Conservation (phyloP, 2,113 vertebrate species). For the Microcebus jonahi region DNA sequence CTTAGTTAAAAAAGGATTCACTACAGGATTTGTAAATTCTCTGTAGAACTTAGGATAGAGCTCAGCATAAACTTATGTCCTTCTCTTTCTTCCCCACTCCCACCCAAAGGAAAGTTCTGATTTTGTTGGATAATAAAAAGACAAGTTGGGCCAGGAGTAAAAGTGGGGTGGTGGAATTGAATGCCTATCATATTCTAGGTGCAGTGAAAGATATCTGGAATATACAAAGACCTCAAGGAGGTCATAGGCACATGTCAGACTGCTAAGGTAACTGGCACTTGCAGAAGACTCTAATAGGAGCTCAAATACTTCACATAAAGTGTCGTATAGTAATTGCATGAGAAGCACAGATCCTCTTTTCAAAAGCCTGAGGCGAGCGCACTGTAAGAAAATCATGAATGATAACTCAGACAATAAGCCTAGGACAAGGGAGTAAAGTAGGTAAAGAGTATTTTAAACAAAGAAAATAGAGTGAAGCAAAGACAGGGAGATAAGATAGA, state of each 20-base stretch:
- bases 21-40: not conserved
- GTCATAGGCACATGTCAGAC: no score
- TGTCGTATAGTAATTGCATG: rapidly evolving
- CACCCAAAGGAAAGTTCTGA: not conserved
- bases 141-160: not conserved
- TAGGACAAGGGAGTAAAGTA: not conserved
- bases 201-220: not conserved
- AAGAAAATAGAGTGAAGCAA: not conserved
- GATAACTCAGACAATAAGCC: not conserved
- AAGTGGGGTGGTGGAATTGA: rapidly evolving
- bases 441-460: not conserved
- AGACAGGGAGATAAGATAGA: not conserved
- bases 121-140: not conserved
- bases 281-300: not conserved
- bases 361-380: not conserved
- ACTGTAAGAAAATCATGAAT: not conserved
- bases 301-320: not conserved
- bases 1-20: not conserved
- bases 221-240: not conserved
- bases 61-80: not conserved
- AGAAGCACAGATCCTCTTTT: not conserved
- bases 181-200: not conserved
- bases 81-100: not conserved
- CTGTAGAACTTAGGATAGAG: not conserved
- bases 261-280: not conserved